Percentiles rank a stretch among this genome's conserved stretches.
phyloP scores from a whole-genome alignment of 2,113 vertebrate species.

The Psammodynastes pulverulentus region DNA sequence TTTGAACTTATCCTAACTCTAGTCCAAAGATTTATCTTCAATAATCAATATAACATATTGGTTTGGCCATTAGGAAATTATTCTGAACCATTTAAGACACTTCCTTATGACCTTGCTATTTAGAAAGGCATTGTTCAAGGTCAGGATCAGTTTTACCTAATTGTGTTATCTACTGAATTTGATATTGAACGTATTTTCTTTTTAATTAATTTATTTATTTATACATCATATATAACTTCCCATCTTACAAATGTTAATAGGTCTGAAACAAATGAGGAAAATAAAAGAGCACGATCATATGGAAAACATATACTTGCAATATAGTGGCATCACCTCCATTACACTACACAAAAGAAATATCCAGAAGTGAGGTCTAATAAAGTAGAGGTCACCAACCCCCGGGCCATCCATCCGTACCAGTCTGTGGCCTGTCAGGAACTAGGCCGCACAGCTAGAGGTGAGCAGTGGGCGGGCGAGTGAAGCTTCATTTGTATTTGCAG shows the following conservation, averaged over 20 bases:
- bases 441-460: too few relatives aligned
- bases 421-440: too few relatives aligned
- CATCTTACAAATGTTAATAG: neutral
- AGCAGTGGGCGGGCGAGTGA: too few relatives aligned
- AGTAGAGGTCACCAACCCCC: neutral
- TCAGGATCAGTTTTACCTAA: neutral
- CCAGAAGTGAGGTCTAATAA: neutral
- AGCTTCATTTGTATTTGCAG: too few relatives aligned
- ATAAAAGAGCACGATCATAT: neutral
- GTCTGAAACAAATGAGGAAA: neutral
- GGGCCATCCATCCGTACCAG: too few relatives aligned
- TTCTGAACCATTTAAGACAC: neutral
- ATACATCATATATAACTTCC: neutral
- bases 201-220: neutral
- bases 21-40: neutral
- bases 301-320: neutral
- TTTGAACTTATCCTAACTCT: neutral
- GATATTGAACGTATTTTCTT: neutral
- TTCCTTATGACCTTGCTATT: neutral
- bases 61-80: neutral
- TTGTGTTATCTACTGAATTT: neutral
- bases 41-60: neutral
- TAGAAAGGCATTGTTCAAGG: neutral
- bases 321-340: neutral
- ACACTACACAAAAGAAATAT: neutral